These are phyloP conservation scores for Lycophotia porphyrea DNA, from an alignment of 2,888 invertebrate species.

Conservation along the genomic window DNA sequence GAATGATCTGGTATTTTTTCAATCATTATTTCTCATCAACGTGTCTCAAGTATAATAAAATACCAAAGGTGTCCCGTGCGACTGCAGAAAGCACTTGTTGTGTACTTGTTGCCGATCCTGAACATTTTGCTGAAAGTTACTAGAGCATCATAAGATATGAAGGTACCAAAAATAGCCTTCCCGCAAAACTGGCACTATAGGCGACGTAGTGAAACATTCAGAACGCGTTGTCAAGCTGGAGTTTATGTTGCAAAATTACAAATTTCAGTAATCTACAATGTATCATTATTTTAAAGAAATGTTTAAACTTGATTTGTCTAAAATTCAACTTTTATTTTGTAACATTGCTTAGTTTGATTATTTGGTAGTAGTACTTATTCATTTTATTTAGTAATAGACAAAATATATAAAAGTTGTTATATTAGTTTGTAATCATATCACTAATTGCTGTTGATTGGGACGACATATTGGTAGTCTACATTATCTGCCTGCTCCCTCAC, in stretches of 20 bases:
- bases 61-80: no score
- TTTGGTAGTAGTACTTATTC: no score
- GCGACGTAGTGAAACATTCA: not conserved
- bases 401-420: not conserved
- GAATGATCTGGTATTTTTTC: no score
- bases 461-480: not conserved
- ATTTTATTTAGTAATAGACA: not conserved
- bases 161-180: not conserved
- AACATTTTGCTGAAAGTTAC: slow-evolving; percentile 6
- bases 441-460: not conserved
- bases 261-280: no score
- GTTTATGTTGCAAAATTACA: not conserved
- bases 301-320: no score
- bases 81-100: not conserved
- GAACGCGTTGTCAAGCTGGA: not conserved
- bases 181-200: not conserved
- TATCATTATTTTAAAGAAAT: no score
- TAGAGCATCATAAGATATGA: not conserved
- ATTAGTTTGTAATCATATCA: not conserved
- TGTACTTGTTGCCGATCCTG: not conserved
- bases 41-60: no score
- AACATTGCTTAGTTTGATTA: no score
- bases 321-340: no score
- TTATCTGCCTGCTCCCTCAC: not conserved
- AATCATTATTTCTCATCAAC: not conserved